phyloP scores from a whole-genome alignment of 1,140 invertebrate species.

The Prorops nasuta region DNA sequence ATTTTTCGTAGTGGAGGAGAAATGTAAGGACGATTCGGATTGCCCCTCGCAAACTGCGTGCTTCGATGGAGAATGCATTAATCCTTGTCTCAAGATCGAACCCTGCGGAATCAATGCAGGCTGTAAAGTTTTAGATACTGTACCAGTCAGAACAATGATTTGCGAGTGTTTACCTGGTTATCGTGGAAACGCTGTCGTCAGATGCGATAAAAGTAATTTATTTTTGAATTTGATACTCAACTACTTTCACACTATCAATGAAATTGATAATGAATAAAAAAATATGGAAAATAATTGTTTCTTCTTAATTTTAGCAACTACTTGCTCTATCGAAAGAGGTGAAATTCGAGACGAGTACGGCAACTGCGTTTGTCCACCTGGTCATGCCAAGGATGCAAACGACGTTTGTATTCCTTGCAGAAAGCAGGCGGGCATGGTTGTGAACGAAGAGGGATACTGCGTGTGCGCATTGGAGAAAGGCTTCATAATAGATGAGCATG shows the following conservation, averaged over 20 bases:
- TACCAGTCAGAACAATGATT: constrained; percentile 82
- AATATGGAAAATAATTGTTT: too few species aligned
- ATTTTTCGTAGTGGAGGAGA: constrained; percentile 50
- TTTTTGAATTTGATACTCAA: constrained; percentile 1
- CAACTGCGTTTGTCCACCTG: constrained; percentile 73
- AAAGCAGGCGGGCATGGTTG: constrained; percentile 67
- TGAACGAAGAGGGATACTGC: constrained; percentile 75
- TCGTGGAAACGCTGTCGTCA: constrained; percentile 75
- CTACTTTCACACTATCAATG: not conserved
- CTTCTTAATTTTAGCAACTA: constrained; percentile 54
- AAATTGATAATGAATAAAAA: too few species aligned
- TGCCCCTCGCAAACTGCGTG: constrained; percentile 82
- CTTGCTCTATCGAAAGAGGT: constrained; percentile 71
- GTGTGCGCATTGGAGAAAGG: constrained; percentile 76
- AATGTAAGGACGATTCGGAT: constrained; percentile 75
- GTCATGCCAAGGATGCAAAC: constrained; percentile 71
- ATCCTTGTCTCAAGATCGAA: constrained; percentile 76
- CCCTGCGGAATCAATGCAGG: constrained; percentile 81
- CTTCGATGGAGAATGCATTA: constrained; percentile 75
- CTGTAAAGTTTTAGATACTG: constrained; percentile 78
- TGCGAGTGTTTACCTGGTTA: constrained; percentile 85
- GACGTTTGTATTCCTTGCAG: constrained; percentile 75
- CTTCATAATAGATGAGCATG: constrained; percentile 71
- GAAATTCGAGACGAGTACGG: constrained; percentile 68
- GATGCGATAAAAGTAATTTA: constrained; percentile 69